Percentiles rank a stretch among this genome's conserved stretches.
Conservation (phyloP, 2,888 invertebrate genomes). For the Shargacucullia verbasci region DNA sequence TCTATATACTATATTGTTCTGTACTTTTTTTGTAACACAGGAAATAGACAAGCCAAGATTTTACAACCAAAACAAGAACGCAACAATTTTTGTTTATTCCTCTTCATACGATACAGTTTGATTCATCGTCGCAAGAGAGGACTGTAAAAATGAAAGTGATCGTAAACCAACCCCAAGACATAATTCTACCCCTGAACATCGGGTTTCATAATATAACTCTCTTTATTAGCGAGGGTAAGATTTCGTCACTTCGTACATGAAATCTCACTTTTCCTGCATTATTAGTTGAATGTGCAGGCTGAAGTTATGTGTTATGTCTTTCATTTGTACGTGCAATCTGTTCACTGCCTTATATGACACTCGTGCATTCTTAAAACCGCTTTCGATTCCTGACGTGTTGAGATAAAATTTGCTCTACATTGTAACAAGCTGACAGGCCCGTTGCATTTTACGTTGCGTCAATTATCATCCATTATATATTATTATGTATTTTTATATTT, state of each 20-base stretch:
- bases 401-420: too few relatives aligned
- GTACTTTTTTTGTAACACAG: too few relatives aligned
- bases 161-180: conserved; percentile 84
- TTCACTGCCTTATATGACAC: not conserved
- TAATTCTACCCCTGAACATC: conserved; percentile 71
- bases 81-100: conserved; percentile 31
- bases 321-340: not conserved
- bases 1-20: too few relatives aligned
- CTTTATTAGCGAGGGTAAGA: conserved; percentile 70
- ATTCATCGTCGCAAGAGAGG: conserved; percentile 51
- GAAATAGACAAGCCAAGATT: too few relatives aligned
- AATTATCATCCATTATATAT: too few relatives aligned
- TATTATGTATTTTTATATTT: too few relatives aligned
- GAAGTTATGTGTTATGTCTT: not conserved
- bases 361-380: too few relatives aligned
- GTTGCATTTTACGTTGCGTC: too few relatives aligned
- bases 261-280: conserved; percentile 36
- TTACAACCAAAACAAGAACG: conserved; percentile 27
- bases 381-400: too few relatives aligned
- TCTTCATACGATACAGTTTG: conserved; percentile 33
- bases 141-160: conserved; percentile 78
- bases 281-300: conserved; percentile 13
- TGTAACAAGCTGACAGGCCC: too few relatives aligned
- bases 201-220: conserved; percentile 65
- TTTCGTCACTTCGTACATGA: conserved; percentile 45